Conservation (phyloP, 2,113 vertebrate genomes). For the Empidonax traillii region DNA sequence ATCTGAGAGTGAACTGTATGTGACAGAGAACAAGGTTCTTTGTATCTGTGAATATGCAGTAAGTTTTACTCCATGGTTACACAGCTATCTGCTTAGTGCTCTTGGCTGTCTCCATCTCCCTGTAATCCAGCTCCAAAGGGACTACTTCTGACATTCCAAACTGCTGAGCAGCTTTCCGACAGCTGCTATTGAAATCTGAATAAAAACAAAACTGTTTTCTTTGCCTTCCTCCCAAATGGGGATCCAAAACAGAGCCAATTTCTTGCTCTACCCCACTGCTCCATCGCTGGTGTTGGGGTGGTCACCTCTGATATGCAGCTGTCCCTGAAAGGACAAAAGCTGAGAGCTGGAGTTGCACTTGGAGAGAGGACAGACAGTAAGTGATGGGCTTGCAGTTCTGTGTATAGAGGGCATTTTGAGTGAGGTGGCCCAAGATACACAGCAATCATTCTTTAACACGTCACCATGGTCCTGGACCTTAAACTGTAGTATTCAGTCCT, state of each 20-base stretch:
- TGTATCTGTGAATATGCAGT: not conserved
- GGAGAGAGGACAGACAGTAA: not conserved
- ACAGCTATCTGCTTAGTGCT: not conserved
- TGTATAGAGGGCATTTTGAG: not conserved
- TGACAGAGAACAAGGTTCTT: not conserved
- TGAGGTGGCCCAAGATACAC: not conserved
- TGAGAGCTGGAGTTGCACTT: not conserved
- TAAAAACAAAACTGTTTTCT: conserved; percentile 28
- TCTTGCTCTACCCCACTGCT: not conserved
- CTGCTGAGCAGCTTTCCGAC: conserved; percentile 47
- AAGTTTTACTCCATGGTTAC: not conserved
- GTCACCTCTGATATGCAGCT: not conserved
- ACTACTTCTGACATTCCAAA: conserved; percentile 51
- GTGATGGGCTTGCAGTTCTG: not conserved
- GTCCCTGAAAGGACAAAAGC: not conserved
- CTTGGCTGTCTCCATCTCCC: conserved; percentile 4
- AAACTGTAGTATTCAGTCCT: not conserved
- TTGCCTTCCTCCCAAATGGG: not conserved
- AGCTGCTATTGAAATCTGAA: conserved; percentile 31
- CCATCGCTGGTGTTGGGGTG: rapidly evolving
- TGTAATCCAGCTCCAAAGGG: conserved; percentile 37
- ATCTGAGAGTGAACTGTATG: not conserved
- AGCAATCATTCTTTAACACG: rapidly evolving
- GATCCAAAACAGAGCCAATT: not conserved
- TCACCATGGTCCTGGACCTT: not conserved